Conservation (phyloP, 2,888 invertebrate species). For the Microdon myrmicae region DNA sequence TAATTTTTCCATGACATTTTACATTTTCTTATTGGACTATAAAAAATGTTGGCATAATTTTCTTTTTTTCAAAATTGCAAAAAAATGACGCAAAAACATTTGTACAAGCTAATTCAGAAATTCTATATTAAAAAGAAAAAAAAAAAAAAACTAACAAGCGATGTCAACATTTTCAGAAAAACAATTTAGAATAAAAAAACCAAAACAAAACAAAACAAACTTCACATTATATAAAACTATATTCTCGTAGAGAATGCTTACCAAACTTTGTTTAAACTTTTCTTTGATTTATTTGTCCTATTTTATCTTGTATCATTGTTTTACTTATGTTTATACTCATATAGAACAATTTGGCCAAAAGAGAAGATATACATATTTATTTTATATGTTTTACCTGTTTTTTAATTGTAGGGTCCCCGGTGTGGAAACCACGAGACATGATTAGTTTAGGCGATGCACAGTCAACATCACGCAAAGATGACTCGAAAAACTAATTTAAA, state of each 20-base stretch:
- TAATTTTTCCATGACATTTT: too few relatives aligned
- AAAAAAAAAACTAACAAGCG: conserved; percentile 58
- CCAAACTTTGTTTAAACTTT: conserved; percentile 18
- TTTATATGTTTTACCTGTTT: conserved; percentile 68
- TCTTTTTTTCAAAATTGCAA: conserved; percentile 53
- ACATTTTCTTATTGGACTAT: conserved; percentile 53
- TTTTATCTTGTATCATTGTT: conserved; percentile 27
- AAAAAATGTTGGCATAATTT: conserved; percentile 66
- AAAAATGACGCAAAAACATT: conserved; percentile 29
- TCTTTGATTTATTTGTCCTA: conserved; percentile 16
- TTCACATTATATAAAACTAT: neutral
- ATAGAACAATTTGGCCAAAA: conserved; percentile 43
- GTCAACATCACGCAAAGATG: conserved; percentile 69
- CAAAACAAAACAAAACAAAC: conserved; percentile 24
- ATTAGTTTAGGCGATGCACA: conserved; percentile 71
- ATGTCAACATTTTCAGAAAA: conserved; percentile 67
- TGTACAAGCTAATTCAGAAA: neutral
- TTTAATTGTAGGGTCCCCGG: conserved; percentile 92
- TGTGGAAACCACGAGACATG: conserved; percentile 97
- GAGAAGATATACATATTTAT: conserved; percentile 56
- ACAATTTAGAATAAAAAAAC: conserved; percentile 22
- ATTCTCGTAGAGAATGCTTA: conserved; percentile 33
- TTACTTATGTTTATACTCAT: conserved; percentile 48
- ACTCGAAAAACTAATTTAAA: conserved; percentile 66
- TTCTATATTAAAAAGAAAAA: conserved; percentile 27